A percentile compares a stretch with the other conserved stretches of the same genome.
These are phyloP conservation scores for Nannoperca obscura DNA, from an alignment of 2,797 vertebrate species.

Conservation along the genomic window DNA sequence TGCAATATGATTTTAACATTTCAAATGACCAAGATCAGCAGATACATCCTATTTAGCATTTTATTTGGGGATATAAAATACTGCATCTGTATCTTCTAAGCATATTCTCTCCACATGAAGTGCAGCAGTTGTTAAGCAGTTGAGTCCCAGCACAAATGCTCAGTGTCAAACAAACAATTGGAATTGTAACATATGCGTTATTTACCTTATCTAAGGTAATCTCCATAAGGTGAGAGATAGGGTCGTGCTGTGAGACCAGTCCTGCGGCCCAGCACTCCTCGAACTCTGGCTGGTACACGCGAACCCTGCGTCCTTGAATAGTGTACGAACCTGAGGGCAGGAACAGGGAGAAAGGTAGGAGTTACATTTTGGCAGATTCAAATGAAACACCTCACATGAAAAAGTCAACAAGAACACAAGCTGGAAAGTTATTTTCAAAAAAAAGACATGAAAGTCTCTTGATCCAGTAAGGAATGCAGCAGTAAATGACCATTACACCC, in stretches of 20 bases:
- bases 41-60: no score
- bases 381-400: background rate
- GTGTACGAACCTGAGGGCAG: slow-evolving; percentile 90
- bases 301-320: slow-evolving; percentile 95
- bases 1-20: background rate
- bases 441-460: background rate
- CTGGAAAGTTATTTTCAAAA: background rate
- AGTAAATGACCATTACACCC: background rate
- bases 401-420: background rate
- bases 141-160: background rate
- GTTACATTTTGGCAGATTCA: slow-evolving; percentile 5
- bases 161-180: background rate
- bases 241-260: slow-evolving; percentile 93
- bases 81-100: background rate
- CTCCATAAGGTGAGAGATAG: slow-evolving; percentile 95
- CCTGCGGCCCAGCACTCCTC: slow-evolving; percentile 93
- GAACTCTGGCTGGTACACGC: slow-evolving; percentile 96
- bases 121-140: background rate
- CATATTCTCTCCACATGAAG: background rate
- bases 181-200: background rate
- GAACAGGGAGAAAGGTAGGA: background rate
- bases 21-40: background rate
- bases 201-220: slow-evolving; percentile 94
- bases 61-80: background rate
- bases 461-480: background rate